Conservation (phyloP, 2,797 vertebrate species). For the Micrastur ruficollis region DNA sequence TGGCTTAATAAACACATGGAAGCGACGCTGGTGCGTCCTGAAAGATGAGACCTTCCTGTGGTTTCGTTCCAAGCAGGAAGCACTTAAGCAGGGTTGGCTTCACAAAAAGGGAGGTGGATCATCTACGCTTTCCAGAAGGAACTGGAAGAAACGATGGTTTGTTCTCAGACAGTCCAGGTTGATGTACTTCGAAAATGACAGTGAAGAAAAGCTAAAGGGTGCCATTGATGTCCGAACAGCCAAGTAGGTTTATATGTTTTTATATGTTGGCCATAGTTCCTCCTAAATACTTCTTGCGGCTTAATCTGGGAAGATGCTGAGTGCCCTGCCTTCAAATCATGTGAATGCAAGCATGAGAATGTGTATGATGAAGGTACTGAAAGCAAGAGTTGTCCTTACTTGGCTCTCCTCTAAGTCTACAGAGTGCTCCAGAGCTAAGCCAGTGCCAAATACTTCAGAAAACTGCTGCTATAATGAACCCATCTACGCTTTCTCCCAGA, state of each 20-base stretch:
- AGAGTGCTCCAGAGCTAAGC: neutral
- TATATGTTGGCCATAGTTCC: neutral
- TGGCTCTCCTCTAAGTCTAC: neutral
- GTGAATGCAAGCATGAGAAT: neutral
- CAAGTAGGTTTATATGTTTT: conserved; percentile 78
- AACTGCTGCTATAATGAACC: conserved; percentile 9
- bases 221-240: conserved; percentile 88
- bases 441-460: conserved; percentile 13
- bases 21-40: conserved; percentile 94
- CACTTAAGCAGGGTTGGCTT: conserved; percentile 97
- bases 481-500: conserved; percentile 6
- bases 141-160: conserved; percentile 98
- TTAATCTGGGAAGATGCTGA: neutral
- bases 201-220: conserved; percentile 93
- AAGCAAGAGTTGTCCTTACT: conserved; percentile 14
- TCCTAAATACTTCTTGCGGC: neutral
- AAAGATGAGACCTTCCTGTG: conserved; percentile 98
- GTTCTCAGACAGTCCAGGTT: conserved; percentile 92
- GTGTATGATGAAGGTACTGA: neutral
- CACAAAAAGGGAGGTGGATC: conserved; percentile 95
- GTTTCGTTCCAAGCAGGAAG: conserved; percentile 97
- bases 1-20: conserved; percentile 94
- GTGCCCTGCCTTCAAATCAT: neutral
- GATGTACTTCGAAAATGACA: conserved; percentile 96
- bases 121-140: conserved; percentile 92